Base-by-base conservation (phyloP, 2,888 invertebrate genomes). In the Petrolisthes cinctipes region DNA sequence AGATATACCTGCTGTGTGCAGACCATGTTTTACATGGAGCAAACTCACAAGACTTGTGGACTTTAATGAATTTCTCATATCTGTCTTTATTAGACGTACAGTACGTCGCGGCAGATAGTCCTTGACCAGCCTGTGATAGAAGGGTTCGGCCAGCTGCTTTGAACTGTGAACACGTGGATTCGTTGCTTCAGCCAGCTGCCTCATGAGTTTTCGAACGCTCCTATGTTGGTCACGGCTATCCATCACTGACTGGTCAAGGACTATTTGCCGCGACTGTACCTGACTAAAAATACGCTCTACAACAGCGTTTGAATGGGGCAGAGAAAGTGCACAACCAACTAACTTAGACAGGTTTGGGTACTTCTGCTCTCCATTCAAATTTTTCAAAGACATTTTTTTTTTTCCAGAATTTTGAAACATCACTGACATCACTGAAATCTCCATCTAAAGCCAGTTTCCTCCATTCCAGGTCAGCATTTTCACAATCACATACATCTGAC, bases 1-100 rank as follows among this genome's bases (percentile, higher is more conserved):
- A 66, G 66, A 66, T 66, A 66, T 66, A 66, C 66, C 66, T 66
- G 66, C 66, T 66, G 66, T 66, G 66, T 66, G 66, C 66, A 66
- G 66, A 66, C 1, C 3, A 66, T 66, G 66, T 17, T 66, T 66
- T 66, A 66, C 66, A 66, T 14, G 66, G 66, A 66, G 66, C 66
- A 66, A 66, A 66, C 66, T 66, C 3, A 66, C 66, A 66, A 66
- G 2, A 66, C 66, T 66, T 66, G 66, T 66, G 37, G 37, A 37
- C 37, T 37, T 37, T 37, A 37, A 37, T 37, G 37, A 37, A 37
- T 37, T 37, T 37, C 37, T 37, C 37, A 37, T 37, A 37, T 37
- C 37, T 37, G 37, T 37, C 37, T 37, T 37, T 37, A 37, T 37
- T 37, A 37, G 37, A 37, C 37, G 37, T 37, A 37, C 37, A 37